Conservation (phyloP, 1,140 invertebrate species). For the Drosophila kikkawai region DNA sequence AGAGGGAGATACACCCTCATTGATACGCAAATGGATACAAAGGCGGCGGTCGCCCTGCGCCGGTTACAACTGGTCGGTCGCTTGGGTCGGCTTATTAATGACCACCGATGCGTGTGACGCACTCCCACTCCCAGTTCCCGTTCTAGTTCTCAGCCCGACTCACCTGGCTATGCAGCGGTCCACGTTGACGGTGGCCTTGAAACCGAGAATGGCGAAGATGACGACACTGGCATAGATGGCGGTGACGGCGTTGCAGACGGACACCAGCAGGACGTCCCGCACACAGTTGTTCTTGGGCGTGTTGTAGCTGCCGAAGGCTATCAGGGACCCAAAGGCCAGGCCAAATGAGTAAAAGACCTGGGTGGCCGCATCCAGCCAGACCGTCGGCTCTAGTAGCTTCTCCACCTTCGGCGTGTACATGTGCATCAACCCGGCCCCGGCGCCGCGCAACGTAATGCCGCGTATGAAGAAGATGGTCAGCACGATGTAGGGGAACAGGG, state of each 20-base stretch:
- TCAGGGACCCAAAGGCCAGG: conserved; percentile 95
- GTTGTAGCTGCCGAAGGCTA: conserved; percentile 96
- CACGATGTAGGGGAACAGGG: conserved; percentile 97
- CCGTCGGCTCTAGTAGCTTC: conserved; percentile 91
- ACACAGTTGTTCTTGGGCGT: conserved; percentile 96
- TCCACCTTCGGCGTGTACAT: conserved; percentile 97
- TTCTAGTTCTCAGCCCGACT: conserved; percentile 78
- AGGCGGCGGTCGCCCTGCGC: conserved; percentile 15
- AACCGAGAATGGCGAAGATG: conserved; percentile 94
- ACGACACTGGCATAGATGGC: conserved; percentile 97
- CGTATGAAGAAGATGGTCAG: conserved; percentile 97
- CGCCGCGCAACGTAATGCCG: conserved; percentile 95
- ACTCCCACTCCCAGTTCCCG: conserved; percentile 3
- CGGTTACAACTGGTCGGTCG: conserved; percentile 62
- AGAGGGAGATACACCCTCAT: conserved; percentile 32
- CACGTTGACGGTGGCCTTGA: conserved; percentile 93
- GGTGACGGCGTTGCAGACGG: conserved; percentile 95
- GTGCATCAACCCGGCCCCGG: conserved; percentile 93
- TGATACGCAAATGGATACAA: conserved; percentile 47
- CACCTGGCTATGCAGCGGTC: conserved; percentile 91
- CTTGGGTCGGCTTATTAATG: conserved; percentile 18
- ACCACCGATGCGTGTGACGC: conserved; percentile 57
- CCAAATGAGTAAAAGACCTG: conserved; percentile 98
- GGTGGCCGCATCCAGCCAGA: conserved; percentile 97
- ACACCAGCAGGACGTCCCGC: conserved; percentile 95